Percentiles rank a stretch among this genome's conserved stretches.
Evolutionary conservation across 2,113 vertebrate species (phyloP).

Genomic region (Camelus bactrianus): DNA sequence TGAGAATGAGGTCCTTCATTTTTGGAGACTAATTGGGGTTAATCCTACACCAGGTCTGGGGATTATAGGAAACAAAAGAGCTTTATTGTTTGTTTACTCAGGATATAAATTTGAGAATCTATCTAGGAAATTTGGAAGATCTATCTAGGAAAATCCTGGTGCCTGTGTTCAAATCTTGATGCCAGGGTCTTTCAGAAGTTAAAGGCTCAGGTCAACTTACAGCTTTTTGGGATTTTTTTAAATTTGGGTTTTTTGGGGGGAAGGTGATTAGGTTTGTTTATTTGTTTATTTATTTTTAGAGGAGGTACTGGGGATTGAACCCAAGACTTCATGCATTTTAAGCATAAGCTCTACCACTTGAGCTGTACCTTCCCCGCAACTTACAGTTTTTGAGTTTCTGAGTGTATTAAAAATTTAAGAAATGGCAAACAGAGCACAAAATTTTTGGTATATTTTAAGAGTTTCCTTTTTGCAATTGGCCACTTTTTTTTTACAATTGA

Average conservation of each 20-base stretch:
- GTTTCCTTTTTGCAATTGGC: not conserved
- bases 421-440: not conserved
- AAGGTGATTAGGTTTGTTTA: no score
- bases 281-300: no score
- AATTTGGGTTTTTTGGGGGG: no score
- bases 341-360: no score
- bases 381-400: not conserved
- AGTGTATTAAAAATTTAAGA: not conserved
- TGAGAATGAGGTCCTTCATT: not conserved
- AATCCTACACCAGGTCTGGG: not conserved
- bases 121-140: not conserved
- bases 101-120: not conserved
- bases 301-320: no score
- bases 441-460: conserved; percentile 11
- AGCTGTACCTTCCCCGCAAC: no score
- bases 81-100: conserved; percentile 40
- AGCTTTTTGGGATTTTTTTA: not conserved
- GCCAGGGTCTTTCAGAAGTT: not conserved
- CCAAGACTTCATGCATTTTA: no score
- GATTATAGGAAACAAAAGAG: conserved; percentile 19
- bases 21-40: not conserved
- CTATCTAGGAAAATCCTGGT: conserved; percentile 40
- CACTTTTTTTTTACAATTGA: not conserved
- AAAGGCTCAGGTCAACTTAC: not conserved
- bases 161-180: not conserved